Evolutionary conservation across 2,888 invertebrate genomes (phyloP), one percentile per base, ranked within the genome.

Genomic region (Diaperis boleti): DNA sequence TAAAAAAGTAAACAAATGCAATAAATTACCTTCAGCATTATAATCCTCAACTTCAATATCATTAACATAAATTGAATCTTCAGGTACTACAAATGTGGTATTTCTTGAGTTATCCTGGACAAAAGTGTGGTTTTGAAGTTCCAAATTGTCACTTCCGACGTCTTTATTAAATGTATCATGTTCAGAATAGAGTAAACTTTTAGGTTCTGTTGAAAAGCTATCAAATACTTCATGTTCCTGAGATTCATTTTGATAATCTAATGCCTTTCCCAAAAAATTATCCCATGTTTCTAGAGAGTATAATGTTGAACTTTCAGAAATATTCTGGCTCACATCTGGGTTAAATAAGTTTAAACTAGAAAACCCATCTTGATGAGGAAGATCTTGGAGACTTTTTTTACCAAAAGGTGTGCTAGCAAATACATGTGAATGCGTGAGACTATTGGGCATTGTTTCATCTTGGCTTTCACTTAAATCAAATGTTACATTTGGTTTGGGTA

Each of bases 201-300:
- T 75, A 1, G 79, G 79, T 65, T 80, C 79, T 1, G 76, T 75
- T 18, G 72, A 69, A 59, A 78, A 77, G 64, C 76, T 77, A 54
- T 75, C 76, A 35, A 78, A 78, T 17, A 75, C 69, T 55, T 65
- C 71, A 39, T 67, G 66, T 10, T 72, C 71, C 54, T 76, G 68
- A 29, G 45, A 59, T 47, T 56, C 62, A 26, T 61, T 64, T 37
- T 72, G 78, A 47, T 74, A 72, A 63, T 81, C 78, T 29, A 81
- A 75, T 17, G 79, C 76, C 49, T 77, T 76, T 14, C 78, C 80
- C 35, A 82, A 66, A 67, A 82, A 82, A 64, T 79, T 79, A 70
- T 82, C 80, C 82, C 82, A 82, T 0, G 81, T 81, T 67, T 82
- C 82, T 49, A 82, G 66, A 0, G 81, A 82, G 70, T 81, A 82